Conservation (phyloP, 2,797 vertebrate genomes). For the Labeo calbasu region DNA sequence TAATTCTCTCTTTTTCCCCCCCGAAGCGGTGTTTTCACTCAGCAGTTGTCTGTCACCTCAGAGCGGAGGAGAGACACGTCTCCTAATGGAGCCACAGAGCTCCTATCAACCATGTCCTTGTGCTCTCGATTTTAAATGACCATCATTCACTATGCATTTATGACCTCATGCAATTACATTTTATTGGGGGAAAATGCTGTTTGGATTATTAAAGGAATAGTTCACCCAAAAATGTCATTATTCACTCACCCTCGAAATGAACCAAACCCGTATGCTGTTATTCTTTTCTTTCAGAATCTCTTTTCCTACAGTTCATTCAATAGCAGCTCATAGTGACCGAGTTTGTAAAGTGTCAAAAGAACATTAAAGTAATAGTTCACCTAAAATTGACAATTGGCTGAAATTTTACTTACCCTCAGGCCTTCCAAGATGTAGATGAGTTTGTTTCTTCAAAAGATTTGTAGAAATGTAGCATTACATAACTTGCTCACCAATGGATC, state of each 20-base stretch:
- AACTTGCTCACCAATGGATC: not conserved
- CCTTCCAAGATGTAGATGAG: not conserved
- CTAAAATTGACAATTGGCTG: not conserved
- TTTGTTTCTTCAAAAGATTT: not conserved
- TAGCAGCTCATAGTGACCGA: not conserved
- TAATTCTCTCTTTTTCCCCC: conserved; percentile 20
- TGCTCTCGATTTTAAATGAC: conserved; percentile 25
- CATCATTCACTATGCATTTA: conserved; percentile 23
- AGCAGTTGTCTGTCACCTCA: conserved; percentile 48
- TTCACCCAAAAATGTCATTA: conserved; percentile 13
- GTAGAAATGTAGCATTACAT: not conserved
- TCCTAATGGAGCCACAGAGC: conserved; percentile 29
- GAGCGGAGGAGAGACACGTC: conserved; percentile 9
- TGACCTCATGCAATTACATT: conserved; percentile 11
- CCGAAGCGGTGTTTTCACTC: conserved; percentile 22
- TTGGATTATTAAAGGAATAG: conserved; percentile 29
- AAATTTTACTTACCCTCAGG: not conserved
- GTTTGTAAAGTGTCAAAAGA: not conserved
- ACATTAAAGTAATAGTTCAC: not conserved
- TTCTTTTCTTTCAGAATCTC: not conserved
- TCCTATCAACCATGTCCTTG: conserved; percentile 16
- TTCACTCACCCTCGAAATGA: not conserved
- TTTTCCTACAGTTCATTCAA: not conserved
- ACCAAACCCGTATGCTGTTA: not conserved
- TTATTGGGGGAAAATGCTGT: conserved; percentile 1